Percentiles rank a stretch among this genome's conserved stretches.
phyloP scores from a whole-genome alignment of 2,797 vertebrate species.

The Micropoecilia bifurca region DNA sequence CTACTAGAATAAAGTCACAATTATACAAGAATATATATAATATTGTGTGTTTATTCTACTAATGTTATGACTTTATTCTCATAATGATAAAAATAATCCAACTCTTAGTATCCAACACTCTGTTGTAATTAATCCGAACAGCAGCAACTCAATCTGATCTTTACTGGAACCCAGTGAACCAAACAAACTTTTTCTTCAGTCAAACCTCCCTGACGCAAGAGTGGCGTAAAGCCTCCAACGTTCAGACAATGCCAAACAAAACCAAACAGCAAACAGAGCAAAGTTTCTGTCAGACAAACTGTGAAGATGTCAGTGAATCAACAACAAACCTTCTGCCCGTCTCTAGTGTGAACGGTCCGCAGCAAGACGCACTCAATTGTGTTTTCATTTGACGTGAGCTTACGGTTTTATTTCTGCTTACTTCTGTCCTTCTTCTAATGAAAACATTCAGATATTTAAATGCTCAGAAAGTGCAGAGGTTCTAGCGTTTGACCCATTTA shows the following conservation, averaged over 20 bases:
- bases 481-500: constrained; percentile 69
- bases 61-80: too few species aligned
- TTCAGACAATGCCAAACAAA: constrained; percentile 51
- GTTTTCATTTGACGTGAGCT: neutral
- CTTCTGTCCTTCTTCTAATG: constrained; percentile 20
- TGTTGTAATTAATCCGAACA: neutral
- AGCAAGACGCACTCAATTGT: neutral
- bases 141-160: constrained; percentile 24
- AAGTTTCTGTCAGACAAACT: constrained; percentile 40
- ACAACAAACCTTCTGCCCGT: constrained; percentile 27
- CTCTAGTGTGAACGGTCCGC: neutral
- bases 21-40: too few species aligned
- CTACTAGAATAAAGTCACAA: too few species aligned
- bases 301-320: constrained; percentile 40
- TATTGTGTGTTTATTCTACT: too few species aligned
- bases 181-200: constrained; percentile 50
- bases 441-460: constrained; percentile 50
- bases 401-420: neutral
- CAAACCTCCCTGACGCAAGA: constrained; percentile 75
- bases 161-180: constrained; percentile 33
- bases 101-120: too few species aligned
- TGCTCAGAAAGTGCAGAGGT: constrained; percentile 40
- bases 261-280: constrained; percentile 68
- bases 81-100: too few species aligned
- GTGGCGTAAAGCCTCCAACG: constrained; percentile 66